A percentile compares a stretch with the other conserved stretches of the same genome.
Evolutionary conservation across 1,140 invertebrate genomes (phyloP).

Genomic region (Aphidius ervi): DNA sequence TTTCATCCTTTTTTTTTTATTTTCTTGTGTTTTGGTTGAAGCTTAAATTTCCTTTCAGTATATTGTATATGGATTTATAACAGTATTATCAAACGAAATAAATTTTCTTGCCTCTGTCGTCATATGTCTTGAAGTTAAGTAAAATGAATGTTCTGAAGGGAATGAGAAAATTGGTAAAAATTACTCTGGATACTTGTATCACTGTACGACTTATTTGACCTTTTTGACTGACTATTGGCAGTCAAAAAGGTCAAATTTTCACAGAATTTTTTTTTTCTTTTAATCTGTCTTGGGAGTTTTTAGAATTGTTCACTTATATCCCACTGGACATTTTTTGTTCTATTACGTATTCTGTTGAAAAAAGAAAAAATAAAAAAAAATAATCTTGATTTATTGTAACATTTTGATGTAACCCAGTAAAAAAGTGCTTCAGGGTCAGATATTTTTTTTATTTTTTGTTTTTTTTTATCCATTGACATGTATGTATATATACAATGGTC

Average conservation of each 20-base stretch:
- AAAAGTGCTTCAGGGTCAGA: slow-evolving; percentile 12
- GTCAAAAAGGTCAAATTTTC: too few species aligned
- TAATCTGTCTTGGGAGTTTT: slow-evolving; percentile 18
- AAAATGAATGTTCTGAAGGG: slow-evolving; percentile 49
- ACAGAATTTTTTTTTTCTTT: too few species aligned
- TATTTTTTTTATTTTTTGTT: neutral
- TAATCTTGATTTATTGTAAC: slow-evolving; percentile 11
- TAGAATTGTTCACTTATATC: slow-evolving; percentile 23
- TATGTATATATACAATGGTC: neutral
- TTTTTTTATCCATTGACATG: neutral
- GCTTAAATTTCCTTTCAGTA: too few species aligned
- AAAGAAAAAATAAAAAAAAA: neutral
- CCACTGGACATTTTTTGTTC: slow-evolving; percentile 10
- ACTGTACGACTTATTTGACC: too few species aligned
- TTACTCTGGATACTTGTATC: slow-evolving; percentile 31
- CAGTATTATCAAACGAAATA: slow-evolving; percentile 17
- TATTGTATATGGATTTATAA: slow-evolving; percentile 5
- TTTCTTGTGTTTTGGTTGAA: too few species aligned
- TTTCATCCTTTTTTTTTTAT: slow-evolving; percentile 4
- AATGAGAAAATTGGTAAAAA: slow-evolving; percentile 47
- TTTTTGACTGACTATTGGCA: too few species aligned
- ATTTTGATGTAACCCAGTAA: slow-evolving; percentile 6
- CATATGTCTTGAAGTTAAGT: slow-evolving; percentile 43
- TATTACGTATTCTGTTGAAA: slow-evolving; percentile 11
- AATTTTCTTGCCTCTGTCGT: slow-evolving; percentile 27